Evolutionary conservation across 2,113 vertebrate species (phyloP).

Genomic region (Beaufortia kweichowensis): DNA sequence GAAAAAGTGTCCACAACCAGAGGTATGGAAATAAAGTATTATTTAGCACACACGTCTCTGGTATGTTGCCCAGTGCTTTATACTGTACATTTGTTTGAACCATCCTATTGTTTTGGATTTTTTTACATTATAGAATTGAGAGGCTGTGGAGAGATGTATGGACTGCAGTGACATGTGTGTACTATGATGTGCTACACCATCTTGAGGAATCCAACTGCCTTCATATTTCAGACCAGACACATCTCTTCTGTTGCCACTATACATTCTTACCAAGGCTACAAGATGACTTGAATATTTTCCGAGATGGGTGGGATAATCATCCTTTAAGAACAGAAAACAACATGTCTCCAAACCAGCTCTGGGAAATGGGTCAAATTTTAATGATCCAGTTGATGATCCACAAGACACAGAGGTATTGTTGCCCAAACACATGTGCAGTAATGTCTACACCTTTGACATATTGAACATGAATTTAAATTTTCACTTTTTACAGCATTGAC

Average conservation of each 20-base stretch:
- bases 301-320: conserved; percentile 36
- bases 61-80: neutral
- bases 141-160: conserved; percentile 19
- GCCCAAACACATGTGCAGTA: neutral
- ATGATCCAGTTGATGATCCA: neutral
- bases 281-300: conserved; percentile 12
- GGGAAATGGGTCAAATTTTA: conserved; percentile 22
- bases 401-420: neutral
- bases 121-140: conserved; percentile 5
- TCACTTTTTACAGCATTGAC: no score
- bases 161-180: conserved; percentile 14
- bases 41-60: neutral
- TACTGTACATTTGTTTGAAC: neutral
- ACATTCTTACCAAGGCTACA: conserved; percentile 30
- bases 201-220: conserved; percentile 24
- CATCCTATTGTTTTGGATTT: neutral
- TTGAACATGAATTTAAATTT: neutral
- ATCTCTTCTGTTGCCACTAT: conserved; percentile 37
- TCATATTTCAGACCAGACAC: conserved; percentile 17
- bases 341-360: conserved; percentile 21
- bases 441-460: neutral
- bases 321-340: conserved; percentile 13
- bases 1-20: conserved; percentile 23
- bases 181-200: conserved; percentile 11
- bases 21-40: conserved; percentile 1